These are phyloP conservation scores for Lasiommata megera DNA, from an alignment of 2,888 invertebrate genomes.

Conservation along the genomic window DNA sequence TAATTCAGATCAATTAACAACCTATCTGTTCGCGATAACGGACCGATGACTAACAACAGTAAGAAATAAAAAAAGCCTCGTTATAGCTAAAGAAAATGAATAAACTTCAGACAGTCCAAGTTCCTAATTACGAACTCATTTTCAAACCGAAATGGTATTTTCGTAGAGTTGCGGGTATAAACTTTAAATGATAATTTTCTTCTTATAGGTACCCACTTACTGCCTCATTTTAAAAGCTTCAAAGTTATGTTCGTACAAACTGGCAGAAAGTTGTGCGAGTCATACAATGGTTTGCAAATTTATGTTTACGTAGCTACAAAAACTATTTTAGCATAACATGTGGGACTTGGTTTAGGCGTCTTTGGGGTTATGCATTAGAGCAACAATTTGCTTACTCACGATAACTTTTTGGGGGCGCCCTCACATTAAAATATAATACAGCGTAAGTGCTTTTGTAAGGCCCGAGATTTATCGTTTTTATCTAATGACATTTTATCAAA, in stretches of 20 bases:
- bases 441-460: constrained; percentile 30
- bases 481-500: constrained; percentile 25
- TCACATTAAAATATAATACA: constrained; percentile 43
- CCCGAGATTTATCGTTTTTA: constrained; percentile 29
- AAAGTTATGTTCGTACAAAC: neutral
- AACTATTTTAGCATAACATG: constrained; percentile 11
- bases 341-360: constrained; percentile 30
- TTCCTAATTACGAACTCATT: no score
- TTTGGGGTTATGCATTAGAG: constrained; percentile 68
- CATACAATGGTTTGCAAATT: neutral
- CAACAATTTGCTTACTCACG: constrained; percentile 68
- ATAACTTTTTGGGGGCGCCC: constrained; percentile 58
- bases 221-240: neutral
- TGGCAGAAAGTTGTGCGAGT: neutral
- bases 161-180: no score
- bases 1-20: constrained; percentile 56
- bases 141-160: no score
- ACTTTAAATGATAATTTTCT: no score
- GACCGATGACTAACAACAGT: constrained; percentile 21
- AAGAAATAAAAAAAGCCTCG: neutral
- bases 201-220: neutral
- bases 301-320: constrained; percentile 1
- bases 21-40: constrained; percentile 27
- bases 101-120: neutral
- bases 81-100: neutral